Base-by-base conservation (phyloP, 2,888 invertebrate species). In the Diaphora mendica region DNA sequence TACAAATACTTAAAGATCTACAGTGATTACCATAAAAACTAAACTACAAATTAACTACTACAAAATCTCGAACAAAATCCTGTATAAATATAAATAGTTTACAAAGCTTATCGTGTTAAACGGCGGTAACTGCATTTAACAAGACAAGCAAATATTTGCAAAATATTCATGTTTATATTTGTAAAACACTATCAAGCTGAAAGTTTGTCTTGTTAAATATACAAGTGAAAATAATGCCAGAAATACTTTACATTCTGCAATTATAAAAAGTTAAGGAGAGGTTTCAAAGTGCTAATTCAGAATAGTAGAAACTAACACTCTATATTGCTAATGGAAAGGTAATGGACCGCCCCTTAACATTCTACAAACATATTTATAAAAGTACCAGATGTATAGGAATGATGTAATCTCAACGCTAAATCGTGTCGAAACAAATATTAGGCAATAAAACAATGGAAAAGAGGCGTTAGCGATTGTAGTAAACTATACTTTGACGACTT, bases 101-200 rank as follows among this genome's bases (percentile, higher is more conserved):
- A 68, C 51, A 26, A 39, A 68, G 35, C n/a, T 55, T 39, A 55
- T 35, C 26, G 51, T 55, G 39, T 55, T 55, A 39, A 68, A 55
- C n/a, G n/a, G 17, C 68, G 55, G 55, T 68, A 15, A 23, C 17
- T 35, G 23, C 51, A 51, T 23, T 35, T 51, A 55, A 33, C 68
- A 13, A 55, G 35, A 51, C 33, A n/a, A 51, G 35, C 68, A 68
- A 68, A 68, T 68, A 35, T 39, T 4, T 39, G n/a, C 68, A 39
- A 15, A 68, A 51, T 55, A 26, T 55, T 55, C 30, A 17, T 62
- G 62, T 17, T 62, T 62, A 30, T 17, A 62, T 30, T 62, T 30
- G 62, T 62, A 62, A 30, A 62, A 13, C 62, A 62, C 30, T 62
- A 17, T 62, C 13, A 68, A 20, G 30, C 2, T 48, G 13, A n/a